Evolutionary conservation across 2,888 invertebrate species (phyloP), one percentile per base, ranked within the genome.

Genomic region (Stegophylla sp.): DNA sequence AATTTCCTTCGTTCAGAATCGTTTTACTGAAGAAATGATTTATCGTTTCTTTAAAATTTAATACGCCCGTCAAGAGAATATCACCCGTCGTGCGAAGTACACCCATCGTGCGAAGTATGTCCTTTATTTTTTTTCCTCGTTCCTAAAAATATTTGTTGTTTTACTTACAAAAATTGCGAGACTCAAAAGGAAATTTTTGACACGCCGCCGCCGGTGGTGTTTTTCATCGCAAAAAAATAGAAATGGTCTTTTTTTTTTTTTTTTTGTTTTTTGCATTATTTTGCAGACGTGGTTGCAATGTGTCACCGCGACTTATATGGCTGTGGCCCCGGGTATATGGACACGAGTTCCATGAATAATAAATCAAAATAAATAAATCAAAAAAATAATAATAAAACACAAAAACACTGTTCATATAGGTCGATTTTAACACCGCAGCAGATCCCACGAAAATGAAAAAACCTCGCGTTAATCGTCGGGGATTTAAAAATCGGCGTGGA

Each of bases 331-430:
- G 23, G 26, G 43, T 72, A n/a, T 73, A 13, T 26, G 10, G 48
- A 15, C 13, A 28, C 43, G 45, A 48, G 61, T 74, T 74, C 61
- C 41, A 74, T 61, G 61, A 74, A 74, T 74, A 74, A 74, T 74
- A 74, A 74, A 74, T 74, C 74, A 74, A 63, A 53, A 63, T 41
- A 63, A 53, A 63, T 41, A 56, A 56, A 56, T 56, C 20, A 71
- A 53, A n/a, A 17, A 20, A 51, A 56, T 10, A 56, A 56, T 56
- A 53, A 53, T 1, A 13, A 13, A 45, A 53, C 2, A n/a, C 28
- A 28, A 12, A 34, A 71, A 69, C 28, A 23, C n/a, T 15, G 23
- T 56, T 43, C 26, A 15, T 59, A 45, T 59, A 45, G 61, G 26
- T 74, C 45, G 28, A 48, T 12, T 20, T 61, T 48, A 20, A 26